Evolutionary conservation across 2,113 vertebrate species (phyloP).

Genomic region (Zosterops borbonicus): DNA sequence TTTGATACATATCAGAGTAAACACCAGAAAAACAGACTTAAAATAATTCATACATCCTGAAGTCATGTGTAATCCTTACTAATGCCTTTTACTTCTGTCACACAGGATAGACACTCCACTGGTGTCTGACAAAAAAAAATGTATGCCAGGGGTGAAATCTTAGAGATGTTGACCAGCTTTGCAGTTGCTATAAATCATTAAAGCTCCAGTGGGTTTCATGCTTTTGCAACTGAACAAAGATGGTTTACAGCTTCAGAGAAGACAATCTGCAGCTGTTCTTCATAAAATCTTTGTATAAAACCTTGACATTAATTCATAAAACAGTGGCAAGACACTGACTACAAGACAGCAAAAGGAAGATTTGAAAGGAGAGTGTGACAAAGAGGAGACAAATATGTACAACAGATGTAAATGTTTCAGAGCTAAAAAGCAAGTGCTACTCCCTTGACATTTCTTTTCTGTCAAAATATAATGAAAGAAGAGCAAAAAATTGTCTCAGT

Average conservation of each 20-base stretch:
- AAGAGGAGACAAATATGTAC: constrained; percentile 2
- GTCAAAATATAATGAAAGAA: constrained; percentile 62
- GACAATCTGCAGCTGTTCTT: not conserved
- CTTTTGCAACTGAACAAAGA: not conserved
- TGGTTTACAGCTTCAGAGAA: not conserved
- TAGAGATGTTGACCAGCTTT: not conserved
- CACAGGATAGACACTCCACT: not conserved
- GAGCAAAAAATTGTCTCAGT: constrained; percentile 31
- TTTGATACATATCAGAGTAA: not conserved
- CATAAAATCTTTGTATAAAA: not conserved
- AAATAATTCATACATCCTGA: not conserved
- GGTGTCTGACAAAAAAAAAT: not conserved
- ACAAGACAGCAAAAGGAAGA: not conserved
- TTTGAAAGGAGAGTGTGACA: not conserved
- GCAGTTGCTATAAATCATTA: not conserved
- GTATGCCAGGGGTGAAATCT: not conserved
- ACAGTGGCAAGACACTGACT: not conserved
- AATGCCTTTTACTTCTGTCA: not conserved
- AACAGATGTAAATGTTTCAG: constrained; percentile 41
- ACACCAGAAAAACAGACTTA: not conserved
- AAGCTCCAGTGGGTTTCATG: not conserved
- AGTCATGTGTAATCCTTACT: not conserved
- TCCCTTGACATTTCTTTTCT: constrained; percentile 52
- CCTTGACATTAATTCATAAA: not conserved
- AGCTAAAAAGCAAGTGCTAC: constrained; percentile 43